phyloP scores from a whole-genome alignment of 2,888 invertebrate genomes.

The Monopis laevigella region DNA sequence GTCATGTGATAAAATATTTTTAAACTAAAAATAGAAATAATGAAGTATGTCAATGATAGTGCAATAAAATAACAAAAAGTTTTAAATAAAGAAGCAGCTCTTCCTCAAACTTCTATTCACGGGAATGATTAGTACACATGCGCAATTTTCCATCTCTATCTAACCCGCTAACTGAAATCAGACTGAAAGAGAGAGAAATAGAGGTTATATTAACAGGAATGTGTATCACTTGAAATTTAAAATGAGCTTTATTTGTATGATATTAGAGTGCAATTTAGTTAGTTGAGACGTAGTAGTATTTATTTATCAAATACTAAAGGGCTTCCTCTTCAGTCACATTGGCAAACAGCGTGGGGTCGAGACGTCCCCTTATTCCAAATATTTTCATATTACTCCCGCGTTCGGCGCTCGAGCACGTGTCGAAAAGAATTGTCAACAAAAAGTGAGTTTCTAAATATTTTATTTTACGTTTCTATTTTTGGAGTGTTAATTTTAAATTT shows the following conservation, averaged over 20 bases:
- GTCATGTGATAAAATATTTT: no score
- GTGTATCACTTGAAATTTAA: no score
- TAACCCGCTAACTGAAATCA: constrained; percentile 19
- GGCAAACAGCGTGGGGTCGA: background rate
- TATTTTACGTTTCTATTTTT: no score
- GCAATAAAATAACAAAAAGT: no score
- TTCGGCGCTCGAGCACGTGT: constrained; percentile 3
- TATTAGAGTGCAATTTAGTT: background rate
- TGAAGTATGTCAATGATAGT: no score
- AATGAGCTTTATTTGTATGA: background rate
- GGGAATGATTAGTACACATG: constrained; percentile 37
- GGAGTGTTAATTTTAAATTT: no score
- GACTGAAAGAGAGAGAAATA: constrained; percentile 33
- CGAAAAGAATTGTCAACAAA: background rate
- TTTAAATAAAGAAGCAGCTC: background rate
- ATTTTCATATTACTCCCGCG: constrained; percentile 1
- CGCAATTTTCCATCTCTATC: constrained; percentile 32
- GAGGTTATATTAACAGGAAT: constrained; percentile 13
- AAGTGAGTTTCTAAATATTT: constrained; percentile 27
- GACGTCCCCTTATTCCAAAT: constrained; percentile 1
- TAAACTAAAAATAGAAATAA: no score
- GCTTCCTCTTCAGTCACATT: constrained; percentile 2
- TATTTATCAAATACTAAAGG: background rate
- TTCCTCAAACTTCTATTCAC: constrained; percentile 14
- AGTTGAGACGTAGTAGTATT: background rate